Evolutionary conservation across 2,113 vertebrate species (phyloP).

Genomic region (Trogon surrucura): DNA sequence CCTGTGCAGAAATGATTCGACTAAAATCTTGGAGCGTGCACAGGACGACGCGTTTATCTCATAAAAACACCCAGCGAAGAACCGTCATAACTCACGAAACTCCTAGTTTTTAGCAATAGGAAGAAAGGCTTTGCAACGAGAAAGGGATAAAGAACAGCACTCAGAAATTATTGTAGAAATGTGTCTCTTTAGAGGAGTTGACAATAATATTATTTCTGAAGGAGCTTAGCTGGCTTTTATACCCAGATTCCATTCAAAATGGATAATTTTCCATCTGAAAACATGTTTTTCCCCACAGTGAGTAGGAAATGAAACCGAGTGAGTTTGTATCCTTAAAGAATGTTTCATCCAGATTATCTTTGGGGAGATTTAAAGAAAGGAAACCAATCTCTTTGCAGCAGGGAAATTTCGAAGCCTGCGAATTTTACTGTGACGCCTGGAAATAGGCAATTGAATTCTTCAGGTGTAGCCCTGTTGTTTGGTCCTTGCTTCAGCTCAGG

Average conservation of each 20-base stretch:
- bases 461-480: not conserved
- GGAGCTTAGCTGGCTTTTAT: slow-evolving; percentile 28
- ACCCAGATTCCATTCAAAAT: slow-evolving; percentile 30
- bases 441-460: slow-evolving; percentile 36
- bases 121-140: not conserved
- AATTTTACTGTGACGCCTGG: slow-evolving; percentile 47
- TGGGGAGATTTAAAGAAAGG: not conserved
- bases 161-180: not conserved
- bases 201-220: slow-evolving; percentile 42
- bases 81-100: not conserved
- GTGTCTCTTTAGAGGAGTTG: not conserved
- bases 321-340: slow-evolving; percentile 27
- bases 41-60: not conserved
- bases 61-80: not conserved
- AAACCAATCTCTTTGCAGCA: slow-evolving; percentile 46
- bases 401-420: slow-evolving; percentile 53
- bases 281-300: not conserved
- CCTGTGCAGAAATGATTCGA: not conserved
- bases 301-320: slow-evolving; percentile 40
- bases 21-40: not conserved
- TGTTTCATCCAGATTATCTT: slow-evolving; percentile 46
- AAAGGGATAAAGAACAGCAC: not conserved
- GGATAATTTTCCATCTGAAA: slow-evolving; percentile 53
- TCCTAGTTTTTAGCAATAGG: not conserved
- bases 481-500: not conserved